Base-by-base conservation (phyloP, 2,888 invertebrate genomes). In the Corythucha ciliata region DNA sequence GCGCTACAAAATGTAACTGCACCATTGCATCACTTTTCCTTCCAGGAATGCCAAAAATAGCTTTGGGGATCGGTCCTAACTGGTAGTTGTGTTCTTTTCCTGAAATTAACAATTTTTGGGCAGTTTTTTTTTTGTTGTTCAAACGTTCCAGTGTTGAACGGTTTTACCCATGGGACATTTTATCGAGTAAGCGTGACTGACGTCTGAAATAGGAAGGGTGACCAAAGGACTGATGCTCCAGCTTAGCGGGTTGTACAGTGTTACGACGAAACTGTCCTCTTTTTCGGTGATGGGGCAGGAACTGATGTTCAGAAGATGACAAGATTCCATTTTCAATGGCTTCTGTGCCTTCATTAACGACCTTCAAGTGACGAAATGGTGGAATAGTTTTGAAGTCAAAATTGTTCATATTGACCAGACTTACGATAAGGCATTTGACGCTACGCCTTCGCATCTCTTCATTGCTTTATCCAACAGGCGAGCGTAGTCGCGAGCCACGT, bases 401-500 rank as follows among this genome's bases (percentile, higher is more conserved):
- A n/a, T n/a, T n/a, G n/a, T n/a, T n/a, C n/a, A n/a, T n/a, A n/a
- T n/a, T n/a, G n/a, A n/a, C n/a, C n/a, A 44, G 7, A 63, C 70
- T 68, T 60, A 81, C 80, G 71, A 75, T 57, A 82, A 65, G 1
- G 79, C 77, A 42, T 74, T 68, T 3, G 70, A 66, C 1, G 76
- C 67, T 0, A 79, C 69, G 12, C 72, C 62, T n/a, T 73, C 67
- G 2, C 81, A 80, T 33, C 78, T 75, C 0, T 73, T 68, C 1
- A 87, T 70, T 0, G 85, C 93, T 10, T 74, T 68, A 46, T 75
- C 71, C n/a, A 97, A 69, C 27, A 89, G 68, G 24, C 82, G 71
- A 22, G 83, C 80, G 67, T 97, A 98, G 69, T 98, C 96, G 44
- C 79, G 67, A 0, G 93, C 85, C 0, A 98, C 85, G 66, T 85